phyloP scores from a whole-genome alignment of 2,888 invertebrate species.

The Leucozona laternaria region DNA sequence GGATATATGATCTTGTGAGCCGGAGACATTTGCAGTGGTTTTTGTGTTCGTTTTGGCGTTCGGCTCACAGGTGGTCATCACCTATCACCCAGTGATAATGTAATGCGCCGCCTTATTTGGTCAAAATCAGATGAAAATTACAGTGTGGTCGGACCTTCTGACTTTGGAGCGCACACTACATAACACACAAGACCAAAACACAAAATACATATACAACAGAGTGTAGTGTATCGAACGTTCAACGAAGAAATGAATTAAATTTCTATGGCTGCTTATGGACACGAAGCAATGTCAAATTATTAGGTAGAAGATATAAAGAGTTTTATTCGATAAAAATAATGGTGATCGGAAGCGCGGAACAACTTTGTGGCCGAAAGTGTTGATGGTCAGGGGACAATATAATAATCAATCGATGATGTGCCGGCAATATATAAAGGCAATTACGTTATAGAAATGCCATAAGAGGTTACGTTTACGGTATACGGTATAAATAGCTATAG shows the following conservation, averaged over 20 bases:
- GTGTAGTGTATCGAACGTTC: neutral
- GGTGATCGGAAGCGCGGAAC: constrained; percentile 60
- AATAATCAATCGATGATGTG: constrained; percentile 55
- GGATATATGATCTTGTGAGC: constrained; percentile 49
- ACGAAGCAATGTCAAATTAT: constrained; percentile 62
- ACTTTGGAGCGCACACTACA: neutral
- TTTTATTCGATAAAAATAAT: constrained; percentile 45
- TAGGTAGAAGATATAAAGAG: constrained; percentile 23
- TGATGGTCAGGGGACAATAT: constrained; percentile 58
- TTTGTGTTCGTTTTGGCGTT: constrained; percentile 16
- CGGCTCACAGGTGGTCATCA: constrained; percentile 72
- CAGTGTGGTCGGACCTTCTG: constrained; percentile 60
- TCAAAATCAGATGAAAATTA: constrained; percentile 73
- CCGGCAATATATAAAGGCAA: constrained; percentile 44
- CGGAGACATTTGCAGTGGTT: constrained; percentile 39
- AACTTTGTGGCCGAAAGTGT: constrained; percentile 40
- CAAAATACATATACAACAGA: neutral
- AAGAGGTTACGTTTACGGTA: constrained; percentile 35
- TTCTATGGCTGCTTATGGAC: constrained; percentile 61
- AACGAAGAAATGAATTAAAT: constrained; percentile 52
- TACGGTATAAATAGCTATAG: too few species aligned
- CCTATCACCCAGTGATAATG: constrained; percentile 71
- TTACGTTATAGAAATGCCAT: constrained; percentile 54
- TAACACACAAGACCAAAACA: too few species aligned
- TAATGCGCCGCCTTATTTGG: constrained; percentile 66